These are phyloP conservation scores for Diachasmimorpha longicaudata DNA, from an alignment of 1,140 invertebrate species.

Conservation along the genomic window DNA sequence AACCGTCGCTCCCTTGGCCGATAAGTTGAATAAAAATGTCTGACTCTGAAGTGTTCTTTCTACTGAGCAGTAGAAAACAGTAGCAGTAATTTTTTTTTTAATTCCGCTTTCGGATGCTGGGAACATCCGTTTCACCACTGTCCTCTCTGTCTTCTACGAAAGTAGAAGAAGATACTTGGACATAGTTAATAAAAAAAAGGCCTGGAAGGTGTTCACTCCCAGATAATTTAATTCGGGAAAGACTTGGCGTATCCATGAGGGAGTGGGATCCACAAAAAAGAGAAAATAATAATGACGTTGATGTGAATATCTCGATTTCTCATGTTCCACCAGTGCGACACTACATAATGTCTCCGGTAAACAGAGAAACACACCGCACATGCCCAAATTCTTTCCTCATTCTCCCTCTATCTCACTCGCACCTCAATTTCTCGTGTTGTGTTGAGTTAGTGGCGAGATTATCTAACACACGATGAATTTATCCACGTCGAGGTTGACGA, in stretches of 20 bases:
- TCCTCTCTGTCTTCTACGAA: too few species aligned
- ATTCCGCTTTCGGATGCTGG: too few species aligned
- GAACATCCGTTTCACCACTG: too few species aligned
- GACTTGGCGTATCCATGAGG: not conserved
- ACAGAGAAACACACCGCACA: slow-evolving; percentile 16
- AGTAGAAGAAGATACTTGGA: too few species aligned
- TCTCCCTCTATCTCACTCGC: not conserved
- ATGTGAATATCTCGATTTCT: slow-evolving; percentile 25
- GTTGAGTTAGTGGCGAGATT: not conserved
- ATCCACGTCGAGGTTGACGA: not conserved
- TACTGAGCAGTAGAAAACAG: too few species aligned
- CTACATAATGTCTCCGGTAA: slow-evolving; percentile 13
- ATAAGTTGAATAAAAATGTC: too few species aligned
- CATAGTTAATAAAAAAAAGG: not conserved
- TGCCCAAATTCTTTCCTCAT: not conserved
- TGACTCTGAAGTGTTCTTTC: too few species aligned
- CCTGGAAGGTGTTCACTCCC: too few species aligned
- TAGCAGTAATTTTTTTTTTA: too few species aligned
- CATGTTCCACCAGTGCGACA: slow-evolving; percentile 17
- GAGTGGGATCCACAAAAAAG: not conserved
- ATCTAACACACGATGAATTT: not conserved
- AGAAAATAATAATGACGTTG: slow-evolving; percentile 1
- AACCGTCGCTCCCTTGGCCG: too few species aligned
- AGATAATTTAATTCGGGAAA: too few species aligned
- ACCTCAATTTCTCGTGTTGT: not conserved